phyloP scores from a whole-genome alignment of 2,113 vertebrate species.

The Rhinoderma darwinii region DNA sequence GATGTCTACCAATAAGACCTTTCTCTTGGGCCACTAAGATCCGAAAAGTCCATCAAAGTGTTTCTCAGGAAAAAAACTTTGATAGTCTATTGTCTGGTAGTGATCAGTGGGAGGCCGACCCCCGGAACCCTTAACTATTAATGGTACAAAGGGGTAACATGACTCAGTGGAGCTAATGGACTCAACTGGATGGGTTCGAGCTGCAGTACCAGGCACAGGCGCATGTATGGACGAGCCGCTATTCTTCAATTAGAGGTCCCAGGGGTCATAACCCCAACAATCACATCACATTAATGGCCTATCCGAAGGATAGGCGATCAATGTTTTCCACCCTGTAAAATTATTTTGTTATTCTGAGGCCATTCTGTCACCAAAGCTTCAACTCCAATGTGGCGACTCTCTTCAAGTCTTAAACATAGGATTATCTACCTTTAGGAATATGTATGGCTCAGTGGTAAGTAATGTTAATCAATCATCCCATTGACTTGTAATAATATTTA shows the following conservation, averaged over 20 bases:
- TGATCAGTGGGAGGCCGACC: too few relatives aligned
- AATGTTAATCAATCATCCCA: conserved; percentile 20
- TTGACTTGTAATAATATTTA: conserved; percentile 27
- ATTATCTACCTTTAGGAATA: background rate
- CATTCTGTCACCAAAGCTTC: background rate
- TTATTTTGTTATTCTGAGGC: background rate
- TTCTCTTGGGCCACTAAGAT: too few relatives aligned
- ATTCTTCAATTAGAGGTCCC: background rate
- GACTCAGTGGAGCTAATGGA: background rate
- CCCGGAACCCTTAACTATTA: too few relatives aligned
- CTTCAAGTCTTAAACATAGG: background rate
- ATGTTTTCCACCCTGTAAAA: too few relatives aligned
- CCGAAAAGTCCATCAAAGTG: background rate
- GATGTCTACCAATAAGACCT: background rate
- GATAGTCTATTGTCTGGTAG: too few relatives aligned
- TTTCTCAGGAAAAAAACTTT: background rate
- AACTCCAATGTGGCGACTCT: too few relatives aligned
- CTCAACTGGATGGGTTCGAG: background rate
- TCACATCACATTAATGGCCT: background rate
- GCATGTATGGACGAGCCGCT: background rate
- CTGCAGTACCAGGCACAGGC: background rate
- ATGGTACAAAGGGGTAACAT: background rate
- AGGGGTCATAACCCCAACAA: background rate
- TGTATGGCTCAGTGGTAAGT: background rate
- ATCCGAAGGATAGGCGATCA: background rate